phyloP scores from a whole-genome alignment of 2,797 vertebrate genomes.

The Eurystomus glaucurus region DNA sequence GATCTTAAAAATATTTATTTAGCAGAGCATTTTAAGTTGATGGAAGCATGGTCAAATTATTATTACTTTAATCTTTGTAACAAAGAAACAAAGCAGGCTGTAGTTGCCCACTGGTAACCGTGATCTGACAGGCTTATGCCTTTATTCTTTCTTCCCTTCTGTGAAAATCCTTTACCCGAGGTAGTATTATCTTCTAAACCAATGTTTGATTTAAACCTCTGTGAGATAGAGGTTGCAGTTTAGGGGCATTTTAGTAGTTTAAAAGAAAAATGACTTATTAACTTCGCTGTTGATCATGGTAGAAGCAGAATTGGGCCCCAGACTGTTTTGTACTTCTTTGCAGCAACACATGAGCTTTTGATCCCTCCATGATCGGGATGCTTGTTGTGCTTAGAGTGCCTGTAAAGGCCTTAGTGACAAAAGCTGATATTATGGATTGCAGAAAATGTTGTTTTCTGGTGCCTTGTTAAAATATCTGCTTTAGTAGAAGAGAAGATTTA shows the following conservation, averaged over 20 bases:
- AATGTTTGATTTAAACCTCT: neutral
- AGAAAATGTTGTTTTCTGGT: neutral
- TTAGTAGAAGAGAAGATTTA: neutral
- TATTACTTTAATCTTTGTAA: slow-evolving; percentile 21
- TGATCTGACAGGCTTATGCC: neutral
- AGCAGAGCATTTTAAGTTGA: slow-evolving; percentile 42
- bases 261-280: neutral
- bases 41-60: slow-evolving; percentile 5
- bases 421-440: neutral
- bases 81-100: neutral
- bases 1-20: slow-evolving; percentile 65
- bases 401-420: neutral
- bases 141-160: neutral
- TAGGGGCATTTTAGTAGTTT: neutral
- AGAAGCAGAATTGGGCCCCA: neutral
- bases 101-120: neutral
- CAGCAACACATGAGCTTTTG: neutral
- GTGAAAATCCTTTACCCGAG: neutral
- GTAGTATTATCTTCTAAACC: neutral
- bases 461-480: neutral
- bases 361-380: neutral
- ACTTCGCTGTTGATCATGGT: neutral
- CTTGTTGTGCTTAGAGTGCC: neutral
- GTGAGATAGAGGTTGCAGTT: neutral
- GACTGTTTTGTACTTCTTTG: neutral